Conservation (phyloP, 2,797 vertebrate genomes). For the Sciurus vulgaris region DNA sequence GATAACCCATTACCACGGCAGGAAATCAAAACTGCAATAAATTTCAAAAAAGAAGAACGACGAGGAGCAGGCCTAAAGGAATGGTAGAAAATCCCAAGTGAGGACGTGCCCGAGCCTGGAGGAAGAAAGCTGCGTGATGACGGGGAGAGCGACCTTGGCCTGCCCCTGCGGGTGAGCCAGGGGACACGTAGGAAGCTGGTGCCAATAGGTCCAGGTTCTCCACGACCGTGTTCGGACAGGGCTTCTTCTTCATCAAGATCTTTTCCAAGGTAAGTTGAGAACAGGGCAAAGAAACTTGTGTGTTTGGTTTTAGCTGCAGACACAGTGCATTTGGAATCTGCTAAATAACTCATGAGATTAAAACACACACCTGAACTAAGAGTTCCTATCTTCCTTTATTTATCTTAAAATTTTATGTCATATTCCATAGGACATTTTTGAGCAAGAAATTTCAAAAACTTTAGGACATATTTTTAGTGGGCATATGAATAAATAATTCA, state of each 20-base stretch:
- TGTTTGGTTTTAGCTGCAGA: conserved; percentile 3
- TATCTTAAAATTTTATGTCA: conserved; percentile 48
- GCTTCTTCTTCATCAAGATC: conserved; percentile 26
- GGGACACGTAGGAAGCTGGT: not conserved
- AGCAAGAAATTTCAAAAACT: conserved; percentile 41
- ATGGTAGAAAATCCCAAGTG: conserved; percentile 44
- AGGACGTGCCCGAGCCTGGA: not conserved
- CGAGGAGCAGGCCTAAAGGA: not conserved
- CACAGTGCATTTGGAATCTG: conserved; percentile 55
- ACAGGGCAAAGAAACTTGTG: conserved; percentile 53
- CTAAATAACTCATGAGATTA: conserved; percentile 77
- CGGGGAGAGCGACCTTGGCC: not conserved
- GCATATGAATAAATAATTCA: conserved; percentile 46
- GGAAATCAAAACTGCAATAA: conserved; percentile 79
- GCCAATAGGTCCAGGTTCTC: not conserved
- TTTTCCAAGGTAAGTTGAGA: conserved; percentile 67
- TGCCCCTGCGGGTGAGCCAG: not conserved
- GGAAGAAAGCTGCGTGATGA: not conserved
- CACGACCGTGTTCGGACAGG: not conserved
- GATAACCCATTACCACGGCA: conserved; percentile 72
- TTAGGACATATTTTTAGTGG: conserved; percentile 43
- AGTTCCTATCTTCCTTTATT: conserved; percentile 43
- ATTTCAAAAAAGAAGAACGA: conserved; percentile 71
- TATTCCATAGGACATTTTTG: not conserved
- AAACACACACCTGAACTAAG: conserved; percentile 68